Evolutionary conservation across 2,113 vertebrate species (phyloP), one percentile per base, ranked within the genome.

Genomic region (Stictonetta naevosa): DNA sequence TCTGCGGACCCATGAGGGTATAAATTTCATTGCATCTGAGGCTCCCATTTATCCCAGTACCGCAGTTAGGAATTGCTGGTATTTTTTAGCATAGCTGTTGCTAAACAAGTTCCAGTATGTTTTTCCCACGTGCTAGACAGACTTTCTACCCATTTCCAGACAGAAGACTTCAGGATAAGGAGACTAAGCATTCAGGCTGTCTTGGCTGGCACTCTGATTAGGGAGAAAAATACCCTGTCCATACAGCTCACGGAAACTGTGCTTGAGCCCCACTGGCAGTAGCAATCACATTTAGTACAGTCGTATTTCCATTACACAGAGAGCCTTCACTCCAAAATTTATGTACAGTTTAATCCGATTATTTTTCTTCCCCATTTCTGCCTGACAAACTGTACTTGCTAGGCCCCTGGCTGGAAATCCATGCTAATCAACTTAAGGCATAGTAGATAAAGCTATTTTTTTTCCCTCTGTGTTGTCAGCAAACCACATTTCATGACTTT

Each of bases 401-500:
- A 66, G 56, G 75, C 73, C 80, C 52, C 83, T 88, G 83, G 93
- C 93, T 93, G 88, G 83, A 97, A 98, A 97, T 97, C 96, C 95
- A 97, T 96, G 87, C 90, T 97, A 96, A 98, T 95, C 67, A 88
- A 94, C 77, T 96, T 87, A 95, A 66, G 64, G 29, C 66, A 73
- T 13, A 33, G 44, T 55, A 92, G 83, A 93, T 77, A 78, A 92
- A 83, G 69, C 67, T 77, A 84, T 83, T 74, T 34, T 81, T 72
- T 86, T 78, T 86, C 86, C 68, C 68, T 92, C 63, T 88, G 63
- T 92, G 64, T 74, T 95, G 92, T 97, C 95, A 97, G 96, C 87
- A 97, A 93, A 96, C 72, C 46, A 50, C 75, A 62, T 86, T 85
- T 90, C 87, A 72, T 46, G 71, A 88, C 87, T 88, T 20, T 15